These are phyloP conservation scores for Bathynomus jamesi DNA, from an alignment of 1,140 invertebrate genomes.

Conservation along the genomic window DNA sequence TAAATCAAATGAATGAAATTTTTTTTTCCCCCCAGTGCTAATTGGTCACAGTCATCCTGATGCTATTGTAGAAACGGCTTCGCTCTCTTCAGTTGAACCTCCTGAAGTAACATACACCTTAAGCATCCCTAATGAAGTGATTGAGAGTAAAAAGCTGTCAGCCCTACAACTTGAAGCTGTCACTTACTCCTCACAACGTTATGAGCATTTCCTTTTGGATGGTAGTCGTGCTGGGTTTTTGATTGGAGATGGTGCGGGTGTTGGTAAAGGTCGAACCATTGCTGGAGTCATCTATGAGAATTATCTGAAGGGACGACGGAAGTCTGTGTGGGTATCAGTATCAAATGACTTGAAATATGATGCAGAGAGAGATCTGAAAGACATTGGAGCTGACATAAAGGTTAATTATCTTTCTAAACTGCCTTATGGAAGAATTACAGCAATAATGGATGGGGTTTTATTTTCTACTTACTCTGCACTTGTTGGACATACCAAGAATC, in stretches of 20 bases:
- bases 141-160: conserved; percentile 77
- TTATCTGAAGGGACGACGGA: conserved; percentile 83
- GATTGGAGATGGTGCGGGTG: conserved; percentile 96
- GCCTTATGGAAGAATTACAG: conserved; percentile 91
- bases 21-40: conserved; percentile 64
- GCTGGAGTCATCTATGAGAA: conserved; percentile 98
- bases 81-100: conserved; percentile 89
- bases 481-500: conserved; percentile 89
- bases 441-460: conserved; percentile 89
- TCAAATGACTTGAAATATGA: conserved; percentile 98
- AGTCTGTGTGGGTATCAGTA: conserved; percentile 95
- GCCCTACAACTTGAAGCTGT: conserved; percentile 95
- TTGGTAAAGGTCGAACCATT: conserved; percentile 97
- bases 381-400: conserved; percentile 92
- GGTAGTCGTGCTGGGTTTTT: conserved; percentile 89
- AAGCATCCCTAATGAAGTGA: conserved; percentile 72
- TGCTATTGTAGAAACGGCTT: conserved; percentile 98
- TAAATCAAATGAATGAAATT: too few species aligned
- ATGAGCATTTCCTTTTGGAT: conserved; percentile 83
- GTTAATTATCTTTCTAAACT: conserved; percentile 88
- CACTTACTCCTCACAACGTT: conserved; percentile 91
- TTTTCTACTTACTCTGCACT: conserved; percentile 97
- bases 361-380: conserved; percentile 88
- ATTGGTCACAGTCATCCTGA: conserved; percentile 94
- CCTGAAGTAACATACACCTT: conserved; percentile 88